Base-by-base conservation (phyloP, 2,113 vertebrate genomes). In the Clarias gariepinus region DNA sequence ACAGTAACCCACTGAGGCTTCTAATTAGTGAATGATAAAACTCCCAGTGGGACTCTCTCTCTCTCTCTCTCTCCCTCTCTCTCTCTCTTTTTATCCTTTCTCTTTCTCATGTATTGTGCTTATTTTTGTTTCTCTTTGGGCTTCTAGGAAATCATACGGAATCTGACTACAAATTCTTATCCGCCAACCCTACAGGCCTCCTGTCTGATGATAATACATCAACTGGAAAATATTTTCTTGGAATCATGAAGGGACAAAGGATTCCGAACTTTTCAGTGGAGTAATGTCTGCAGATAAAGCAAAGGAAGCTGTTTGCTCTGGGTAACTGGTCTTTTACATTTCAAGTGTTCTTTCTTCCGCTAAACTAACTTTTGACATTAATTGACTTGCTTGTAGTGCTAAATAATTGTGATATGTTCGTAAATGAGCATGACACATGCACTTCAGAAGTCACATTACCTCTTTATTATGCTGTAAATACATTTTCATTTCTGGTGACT, bases 111-210 rank as follows among this genome's bases (percentile, higher is more conserved):
- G 63, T 9, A 36, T 79, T 28, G 18, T 52, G 30, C 63, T 63
- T 58, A 63, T 80, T 84, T 83, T 55, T 41, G 33, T 74, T 76
- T 53, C 18, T 86, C 2, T 86, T 6, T 89, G 36, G 84, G 18
- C 64, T 84, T 86, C 23, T 81, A 87, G 88, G 82, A 81, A 63
- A 33, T 82, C 52, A 28, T 41, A 47, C 28, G 30, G 66, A 36
- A 81, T n/a, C 15, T 64, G 69, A 36, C 63, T 55, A 68, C 61
- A 83, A 18, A 84, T 11, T 21, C 7, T 23, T 47, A 69, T 81
- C 55, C 33, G 16, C 3, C 18, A 53, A 55, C 30, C 82, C 52
- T 53, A 36, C n/a, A 64, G 85, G 76, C 58, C 28, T 68, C 41
- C 53, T 77, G 47, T 47, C 33, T 82, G 33, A 63, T 74, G 23